phyloP scores from a whole-genome alignment of 2,113 vertebrate species.

The Thunnus maccoyii region DNA sequence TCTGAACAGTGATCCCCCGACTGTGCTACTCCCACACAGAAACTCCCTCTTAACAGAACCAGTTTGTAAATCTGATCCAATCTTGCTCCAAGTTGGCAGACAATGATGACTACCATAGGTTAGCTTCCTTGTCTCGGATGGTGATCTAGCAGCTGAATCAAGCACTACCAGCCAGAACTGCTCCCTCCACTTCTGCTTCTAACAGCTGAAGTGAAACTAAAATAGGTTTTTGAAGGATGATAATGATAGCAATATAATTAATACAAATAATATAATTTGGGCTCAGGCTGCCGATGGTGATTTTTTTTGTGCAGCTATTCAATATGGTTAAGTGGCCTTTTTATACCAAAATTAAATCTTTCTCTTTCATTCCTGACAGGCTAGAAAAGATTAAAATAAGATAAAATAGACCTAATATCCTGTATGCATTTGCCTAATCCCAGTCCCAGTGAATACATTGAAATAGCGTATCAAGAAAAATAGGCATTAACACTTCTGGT shows the following conservation, averaged over 20 bases:
- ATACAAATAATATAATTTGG: not conserved
- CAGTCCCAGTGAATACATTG: not conserved
- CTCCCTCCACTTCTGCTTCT: conserved; percentile 12
- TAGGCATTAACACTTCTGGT: not conserved
- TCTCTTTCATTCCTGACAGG: not conserved
- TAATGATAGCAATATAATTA: not conserved
- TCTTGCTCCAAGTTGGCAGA: conserved; percentile 6
- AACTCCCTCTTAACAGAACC: conserved; percentile 14
- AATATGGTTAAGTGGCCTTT: not conserved
- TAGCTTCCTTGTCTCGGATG: not conserved
- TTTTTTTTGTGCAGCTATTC: not conserved
- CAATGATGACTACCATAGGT: not conserved
- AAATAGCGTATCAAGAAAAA: not conserved
- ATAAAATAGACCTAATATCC: not conserved
- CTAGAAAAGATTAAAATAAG: not conserved
- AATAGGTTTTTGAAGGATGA: not conserved
- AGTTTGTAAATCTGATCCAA: conserved; percentile 15
- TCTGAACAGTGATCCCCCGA: conserved; percentile 9
- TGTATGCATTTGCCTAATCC: not conserved
- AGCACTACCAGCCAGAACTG: not conserved
- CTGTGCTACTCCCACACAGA: conserved; percentile 31
- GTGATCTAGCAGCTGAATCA: not conserved
- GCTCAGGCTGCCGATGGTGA: no score
- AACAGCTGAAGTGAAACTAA: conserved; percentile 14
- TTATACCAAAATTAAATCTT: no score